Base-by-base conservation (phyloP, 2,888 invertebrate genomes). In the Lasioglossum lativentre region DNA sequence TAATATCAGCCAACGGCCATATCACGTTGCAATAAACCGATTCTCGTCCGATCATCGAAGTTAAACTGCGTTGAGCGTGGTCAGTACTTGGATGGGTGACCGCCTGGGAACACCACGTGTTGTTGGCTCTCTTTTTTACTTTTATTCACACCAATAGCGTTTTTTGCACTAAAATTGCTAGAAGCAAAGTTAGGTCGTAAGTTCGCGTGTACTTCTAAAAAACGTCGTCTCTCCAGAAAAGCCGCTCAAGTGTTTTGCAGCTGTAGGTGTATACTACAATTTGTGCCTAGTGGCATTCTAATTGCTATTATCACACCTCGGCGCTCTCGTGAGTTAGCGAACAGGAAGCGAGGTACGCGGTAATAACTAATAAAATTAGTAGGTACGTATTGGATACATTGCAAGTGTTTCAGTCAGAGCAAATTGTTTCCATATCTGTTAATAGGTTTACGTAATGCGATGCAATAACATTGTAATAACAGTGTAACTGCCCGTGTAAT, bases 251-350 rank as follows among this genome's bases (percentile, higher is more conserved):
- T 12, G 27, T 27, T 27, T 59, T 27, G 59, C 27, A 14, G 27
- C 59, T 5, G 27, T 59, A 59, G 59, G 27, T 27, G 59, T 59
- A 59, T n/a, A 59, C 59, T 5, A 59, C 59, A 27, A 27, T 59
- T 27, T 59, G 27, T 59, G 10, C 59, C 27, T 12, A 5, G 14
- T 27, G 59, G 27, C 59, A 59, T 5, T 59, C 59, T 59, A 59
- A 59, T 59, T 59, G 27, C 59, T 59, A 59, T 59, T 59, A 59
- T 59, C 59, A 14, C 59, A 59, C 59, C 59, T 59, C 27, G 16
- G 14, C 59, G 59, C 14, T 59, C 59, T 27, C 59, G 59, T 27
- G 59, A 59, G n/a, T 59, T 59, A 59, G 59, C 59, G 59, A 27
- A n/a, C 27, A 27, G 59, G 59, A 59, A 59, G 59, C 2, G n/a